Base-by-base conservation (phyloP, 2,113 vertebrate genomes). In the Sclerurus mexicanus region DNA sequence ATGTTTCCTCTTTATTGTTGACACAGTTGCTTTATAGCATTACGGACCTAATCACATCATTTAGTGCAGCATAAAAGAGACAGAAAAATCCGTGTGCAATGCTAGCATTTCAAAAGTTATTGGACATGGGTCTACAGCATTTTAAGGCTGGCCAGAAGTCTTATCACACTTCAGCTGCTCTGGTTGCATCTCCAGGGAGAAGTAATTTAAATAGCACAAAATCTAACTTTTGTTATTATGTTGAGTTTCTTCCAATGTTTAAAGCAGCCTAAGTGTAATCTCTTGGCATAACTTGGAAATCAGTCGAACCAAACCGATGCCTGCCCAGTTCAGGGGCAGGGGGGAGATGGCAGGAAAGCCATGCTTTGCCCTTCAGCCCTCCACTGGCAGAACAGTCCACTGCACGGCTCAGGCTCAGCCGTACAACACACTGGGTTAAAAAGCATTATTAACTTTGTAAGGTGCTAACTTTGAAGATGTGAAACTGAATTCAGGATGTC, bases 1-100 rank as follows among this genome's bases (percentile, higher is more conserved):
- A 89, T 35, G 16, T 35, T 94, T 78, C 71, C 68, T 95, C 63
- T 77, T 89, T 66, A 53, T 42, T 91, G 85, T 91, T 80, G 89
- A 62, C 75, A 93, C 22, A 64, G 47, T 91, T 87, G 53, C 58
- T 92, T 91, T 93, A 67, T 68, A 52, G 42, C 67, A 50, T 82
- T 90, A 68, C 53, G 83, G 53, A 62, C 22, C 56, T 87, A 87
- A 94, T 83, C 37, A 39, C 55, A 10, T 84, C 1, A 0, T 80
- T 90, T 72, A 88, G 33, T 56, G 63, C 28, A 68, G 56, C 55
- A 66, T 89, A 79, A 85, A 91, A 66, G 72, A 79, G 47, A 35
- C 59, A 90, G 72, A 87, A 63, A 91, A 74, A 90, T 80, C 52
- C 5, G 18, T 39, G 53, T 76, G 49, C 35, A 71, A 10, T 56